phyloP scores from a whole-genome alignment of 2,113 vertebrate species.

The Panthera tigris region DNA sequence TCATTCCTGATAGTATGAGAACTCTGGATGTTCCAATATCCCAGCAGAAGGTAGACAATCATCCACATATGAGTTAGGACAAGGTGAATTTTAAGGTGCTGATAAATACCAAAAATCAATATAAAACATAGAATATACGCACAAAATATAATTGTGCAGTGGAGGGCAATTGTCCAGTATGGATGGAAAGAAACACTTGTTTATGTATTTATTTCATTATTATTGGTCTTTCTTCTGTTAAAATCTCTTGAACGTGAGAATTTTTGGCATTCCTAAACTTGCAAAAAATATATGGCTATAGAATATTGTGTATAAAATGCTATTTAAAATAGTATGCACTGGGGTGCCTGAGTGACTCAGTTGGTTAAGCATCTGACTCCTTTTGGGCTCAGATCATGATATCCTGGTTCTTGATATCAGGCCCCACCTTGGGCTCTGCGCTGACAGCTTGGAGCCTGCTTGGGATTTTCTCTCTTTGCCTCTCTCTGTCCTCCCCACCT shows the following conservation, averaged over 20 bases:
- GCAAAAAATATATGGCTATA: not conserved
- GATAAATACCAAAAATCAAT: not conserved
- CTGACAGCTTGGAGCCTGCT: no score
- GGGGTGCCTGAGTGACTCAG: no score
- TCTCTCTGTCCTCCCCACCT: no score
- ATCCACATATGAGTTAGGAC: not conserved
- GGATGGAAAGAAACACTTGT: not conserved
- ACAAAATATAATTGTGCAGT: not conserved
- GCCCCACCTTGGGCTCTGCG: no score
- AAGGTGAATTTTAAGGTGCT: not conserved
- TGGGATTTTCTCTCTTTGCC: no score
- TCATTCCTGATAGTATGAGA: not conserved
- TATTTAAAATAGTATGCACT: not conserved
- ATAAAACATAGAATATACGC: not conserved
- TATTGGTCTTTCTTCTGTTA: not conserved
- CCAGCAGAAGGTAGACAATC: not conserved
- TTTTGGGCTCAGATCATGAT: no score
- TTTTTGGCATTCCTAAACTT: not conserved
- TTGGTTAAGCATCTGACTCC: no score
- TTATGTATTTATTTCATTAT: not conserved
- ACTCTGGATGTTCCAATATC: not conserved
- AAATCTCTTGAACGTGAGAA: not conserved
- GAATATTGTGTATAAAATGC: not conserved
- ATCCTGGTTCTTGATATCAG: no score
- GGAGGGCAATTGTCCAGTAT: not conserved